Evolutionary conservation across 2,797 vertebrate species (phyloP).

Genomic region (Aphelocoma californica): DNA sequence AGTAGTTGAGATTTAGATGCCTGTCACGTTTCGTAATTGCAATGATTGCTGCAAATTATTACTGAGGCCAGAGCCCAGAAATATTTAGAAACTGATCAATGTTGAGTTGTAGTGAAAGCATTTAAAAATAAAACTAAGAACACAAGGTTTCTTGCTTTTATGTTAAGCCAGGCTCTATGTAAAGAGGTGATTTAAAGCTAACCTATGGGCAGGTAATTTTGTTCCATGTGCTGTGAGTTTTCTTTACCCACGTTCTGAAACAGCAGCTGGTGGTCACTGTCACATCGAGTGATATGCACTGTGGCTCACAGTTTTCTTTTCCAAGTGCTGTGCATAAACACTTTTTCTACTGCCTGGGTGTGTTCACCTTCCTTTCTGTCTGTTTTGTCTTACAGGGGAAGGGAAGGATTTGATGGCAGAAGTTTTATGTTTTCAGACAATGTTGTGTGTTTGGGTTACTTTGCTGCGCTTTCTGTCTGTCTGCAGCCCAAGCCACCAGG

Average conservation of each 20-base stretch:
- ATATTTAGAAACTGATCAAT: background rate
- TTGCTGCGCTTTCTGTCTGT: background rate
- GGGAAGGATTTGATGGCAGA: background rate
- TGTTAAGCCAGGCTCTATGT: background rate
- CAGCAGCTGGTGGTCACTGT: background rate
- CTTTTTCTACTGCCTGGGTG: background rate
- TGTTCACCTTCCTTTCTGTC: background rate
- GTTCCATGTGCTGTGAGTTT: background rate
- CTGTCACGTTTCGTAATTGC: background rate
- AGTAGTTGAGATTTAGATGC: background rate
- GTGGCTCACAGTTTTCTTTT: background rate
- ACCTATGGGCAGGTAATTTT: background rate
- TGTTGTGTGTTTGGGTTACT: fast-evolving
- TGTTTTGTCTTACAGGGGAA: fast-evolving
- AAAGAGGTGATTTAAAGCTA: background rate
- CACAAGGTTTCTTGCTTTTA: background rate
- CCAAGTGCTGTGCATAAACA: fast-evolving
- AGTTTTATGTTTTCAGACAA: background rate
- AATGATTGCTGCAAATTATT: background rate
- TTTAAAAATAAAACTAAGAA: background rate
- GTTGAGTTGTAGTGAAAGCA: background rate
- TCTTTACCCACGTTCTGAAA: fast-evolving
- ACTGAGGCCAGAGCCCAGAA: background rate
- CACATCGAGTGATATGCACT: fast-evolving
- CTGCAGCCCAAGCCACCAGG: fast-evolving